phyloP scores from a whole-genome alignment of 2,113 vertebrate genomes.

The Nothoprocta pentlandii region DNA sequence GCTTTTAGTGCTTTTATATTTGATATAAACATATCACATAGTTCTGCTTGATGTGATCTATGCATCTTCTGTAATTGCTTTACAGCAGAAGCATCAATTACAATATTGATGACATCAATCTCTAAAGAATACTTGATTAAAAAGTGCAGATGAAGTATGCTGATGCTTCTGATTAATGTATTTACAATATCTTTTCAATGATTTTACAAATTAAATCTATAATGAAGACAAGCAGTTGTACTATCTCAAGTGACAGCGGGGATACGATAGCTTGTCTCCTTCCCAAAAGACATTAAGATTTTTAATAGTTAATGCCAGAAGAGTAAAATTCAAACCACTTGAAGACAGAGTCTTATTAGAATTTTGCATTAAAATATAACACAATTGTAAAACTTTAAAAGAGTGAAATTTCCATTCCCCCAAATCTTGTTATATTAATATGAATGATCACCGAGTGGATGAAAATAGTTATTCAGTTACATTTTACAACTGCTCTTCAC shows the following conservation, averaged over 20 bases:
- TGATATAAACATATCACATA: background rate
- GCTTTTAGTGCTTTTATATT: background rate
- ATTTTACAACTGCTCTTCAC: background rate
- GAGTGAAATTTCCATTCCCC: background rate
- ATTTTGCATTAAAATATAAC: background rate
- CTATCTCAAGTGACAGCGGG: background rate
- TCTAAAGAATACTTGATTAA: slow-evolving; percentile 58
- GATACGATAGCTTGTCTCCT: background rate
- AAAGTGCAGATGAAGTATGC: slow-evolving; percentile 37
- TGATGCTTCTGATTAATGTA: slow-evolving; percentile 44
- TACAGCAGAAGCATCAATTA: slow-evolving; percentile 45
- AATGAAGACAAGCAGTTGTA: slow-evolving; percentile 22
- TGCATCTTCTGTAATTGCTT: slow-evolving; percentile 43
- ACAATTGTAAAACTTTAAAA: background rate
- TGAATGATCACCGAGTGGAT: background rate
- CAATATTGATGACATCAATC: slow-evolving; percentile 46
- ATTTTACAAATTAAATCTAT: slow-evolving; percentile 36
- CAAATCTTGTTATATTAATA: background rate
- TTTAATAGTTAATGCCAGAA: background rate
- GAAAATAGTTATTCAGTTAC: background rate
- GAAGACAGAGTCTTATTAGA: background rate
- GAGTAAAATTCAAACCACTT: background rate
- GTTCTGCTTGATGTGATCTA: slow-evolving; percentile 51
- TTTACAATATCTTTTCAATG: slow-evolving; percentile 2
- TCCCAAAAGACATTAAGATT: background rate